Evolutionary conservation across 35 echinoderm and acorn worm species (phyloP), one percentile per base, ranked within the genome.

Genomic region (Ophioderma brevispina): DNA sequence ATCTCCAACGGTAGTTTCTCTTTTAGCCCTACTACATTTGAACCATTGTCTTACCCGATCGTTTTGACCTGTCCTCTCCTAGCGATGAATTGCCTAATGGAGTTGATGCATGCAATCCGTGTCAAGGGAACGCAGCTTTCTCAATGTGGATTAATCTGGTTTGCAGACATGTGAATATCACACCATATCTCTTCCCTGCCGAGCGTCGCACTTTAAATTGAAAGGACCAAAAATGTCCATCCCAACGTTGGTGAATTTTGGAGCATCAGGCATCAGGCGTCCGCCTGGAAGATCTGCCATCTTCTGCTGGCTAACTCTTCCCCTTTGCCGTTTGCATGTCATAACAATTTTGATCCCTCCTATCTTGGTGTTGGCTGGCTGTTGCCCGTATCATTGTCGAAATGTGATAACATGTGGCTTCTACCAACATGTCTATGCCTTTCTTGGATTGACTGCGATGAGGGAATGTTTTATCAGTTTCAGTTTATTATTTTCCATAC

Each of bases 81-180:
- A 77, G 64, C 75, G 0, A 94, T 85, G 40, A 94, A 90, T n/a
- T 81, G 33, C 75, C 84, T 40, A 15, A 94, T 31, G 30, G 63
- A 86, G 75, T 90, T 89, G 1, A 94, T 90, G 46, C 81, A 90
- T 38, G 92, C n/a, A 94, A 75, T 94, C 92, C 46, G 93, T 90
- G 34, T 94, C 83, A 6, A 91, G 38, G n/a, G 76, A 56, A 41
- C 91, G 76, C 1, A 79, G 6, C 13, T 91, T 76, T 87, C n/a
- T 81, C 81, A 25, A 85, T 92, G 38, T 91, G 89, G 21, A 89
- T 37, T 14, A 55, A 43, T 86, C 84, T n/a, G 18, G 33, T 28
- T 18, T 40, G 11, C n/a, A 90, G 50, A 40, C 78, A 90, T 13
- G 88, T 63, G 37, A 90, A 90, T 21, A 90, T 37, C 13, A 39